Conservation (phyloP, 2,113 vertebrate genomes). For the Sylvietta virens region DNA sequence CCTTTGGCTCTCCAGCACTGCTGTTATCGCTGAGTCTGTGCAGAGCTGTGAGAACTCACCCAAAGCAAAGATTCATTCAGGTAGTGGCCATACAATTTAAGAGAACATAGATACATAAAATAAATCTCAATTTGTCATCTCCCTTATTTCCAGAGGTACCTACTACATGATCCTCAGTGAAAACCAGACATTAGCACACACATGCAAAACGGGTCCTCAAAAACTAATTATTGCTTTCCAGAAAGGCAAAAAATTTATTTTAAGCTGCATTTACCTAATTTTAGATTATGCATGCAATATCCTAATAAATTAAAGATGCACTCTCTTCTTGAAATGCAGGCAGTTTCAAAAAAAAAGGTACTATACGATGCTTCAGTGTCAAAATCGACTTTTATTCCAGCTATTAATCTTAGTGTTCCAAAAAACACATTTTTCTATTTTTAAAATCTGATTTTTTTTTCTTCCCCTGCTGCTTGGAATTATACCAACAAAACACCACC, state of each 20-base stretch:
- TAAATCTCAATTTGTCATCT: not conserved
- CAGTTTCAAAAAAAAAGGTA: constrained; percentile 8
- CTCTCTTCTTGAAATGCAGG: not conserved
- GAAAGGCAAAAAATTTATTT: not conserved
- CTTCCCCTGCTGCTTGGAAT: not conserved
- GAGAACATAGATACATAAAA: not conserved
- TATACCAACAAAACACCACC: not conserved
- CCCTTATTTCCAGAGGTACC: not conserved
- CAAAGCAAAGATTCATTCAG: not conserved
- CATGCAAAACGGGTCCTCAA: not conserved
- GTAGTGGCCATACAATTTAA: not conserved
- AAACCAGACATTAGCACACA: not conserved
- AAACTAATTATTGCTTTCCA: not conserved
- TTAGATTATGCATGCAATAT: not conserved
- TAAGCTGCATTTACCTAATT: not conserved
- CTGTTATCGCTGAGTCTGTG: fast-evolving
- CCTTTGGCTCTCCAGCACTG: not conserved
- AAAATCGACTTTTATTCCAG: constrained; percentile 3
- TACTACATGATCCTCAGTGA: not conserved
- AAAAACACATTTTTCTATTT: not conserved
- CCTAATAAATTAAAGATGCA: constrained; percentile 33
- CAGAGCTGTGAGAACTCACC: not conserved
- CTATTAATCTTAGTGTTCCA: not conserved
- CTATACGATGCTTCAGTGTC: not conserved
- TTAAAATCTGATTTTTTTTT: not conserved